Evolutionary conservation across 2,797 vertebrate species (phyloP), one percentile per base, ranked within the genome.

Genomic region (Synanceia verrucosa): DNA sequence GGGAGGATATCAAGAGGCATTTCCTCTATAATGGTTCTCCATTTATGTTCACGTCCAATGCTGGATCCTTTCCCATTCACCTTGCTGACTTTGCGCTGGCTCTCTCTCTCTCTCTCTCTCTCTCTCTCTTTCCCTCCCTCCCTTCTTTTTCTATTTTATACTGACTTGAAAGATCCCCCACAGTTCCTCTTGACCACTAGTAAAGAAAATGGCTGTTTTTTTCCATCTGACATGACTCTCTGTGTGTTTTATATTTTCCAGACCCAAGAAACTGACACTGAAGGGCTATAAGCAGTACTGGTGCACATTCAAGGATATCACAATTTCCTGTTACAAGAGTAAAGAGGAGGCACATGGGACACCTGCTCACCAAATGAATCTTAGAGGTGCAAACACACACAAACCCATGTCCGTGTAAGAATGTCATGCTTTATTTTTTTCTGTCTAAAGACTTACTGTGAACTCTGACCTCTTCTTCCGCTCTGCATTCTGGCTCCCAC

Each of bases 281-380:
- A 99, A 99, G 91, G 98, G 97, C 81, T 99, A 99, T 78, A 99
- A 99, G 89, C 98, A 96, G 43, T 99, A 98, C 63, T 99, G 98
- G 98, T 99, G 98, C 92, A 99, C 97, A 13, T 99, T 99, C 93
- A 99, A 99, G 94, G 98, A 99, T 78, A 99, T 99, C 69, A 99
- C 97, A 18, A 97, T 99, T 91, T 99, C 97, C 84, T 99, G 98
- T 92, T 99, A 98, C 70, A 99, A 99, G 91, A 99, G 96, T 88
- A 96, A 96, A 92, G 98, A 99, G 85, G 98, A 99, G 92, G 92
- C 97, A 56, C 96, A 96, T 1, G 96, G 97, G 59, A 98, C 95
- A 31, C 97, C 98, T 10, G 94, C 96, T 58, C 96, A 95, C 81
- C 97, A 98, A 92, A 98, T 99, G 97, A 99, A 99, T 88, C 94